Evolutionary conservation across 2,888 invertebrate genomes (phyloP).

Genomic region (Synanthedon tipuliformis): DNA sequence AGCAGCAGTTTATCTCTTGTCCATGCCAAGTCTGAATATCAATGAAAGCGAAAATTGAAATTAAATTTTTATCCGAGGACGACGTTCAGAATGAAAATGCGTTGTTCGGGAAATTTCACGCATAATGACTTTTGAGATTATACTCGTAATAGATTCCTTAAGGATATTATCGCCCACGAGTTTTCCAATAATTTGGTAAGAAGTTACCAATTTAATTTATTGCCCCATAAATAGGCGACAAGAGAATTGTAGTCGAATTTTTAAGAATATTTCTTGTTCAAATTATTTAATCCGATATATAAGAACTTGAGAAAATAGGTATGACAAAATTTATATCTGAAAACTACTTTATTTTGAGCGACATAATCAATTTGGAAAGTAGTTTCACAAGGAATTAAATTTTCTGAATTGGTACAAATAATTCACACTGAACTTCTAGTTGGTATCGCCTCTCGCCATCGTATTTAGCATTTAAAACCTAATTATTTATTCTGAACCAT

Average conservation of each 20-base stretch:
- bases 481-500: not conserved
- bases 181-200: no score
- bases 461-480: not conserved
- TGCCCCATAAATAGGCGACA: no score
- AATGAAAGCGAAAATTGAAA: conserved; percentile 8
- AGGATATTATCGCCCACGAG: no score
- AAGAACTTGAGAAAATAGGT: no score
- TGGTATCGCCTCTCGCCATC: not conserved
- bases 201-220: no score
- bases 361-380: not conserved
- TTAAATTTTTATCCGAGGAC: conserved; percentile 1
- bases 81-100: not conserved
- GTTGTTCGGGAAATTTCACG: not conserved
- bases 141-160: no score
- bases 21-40: conserved; percentile 3
- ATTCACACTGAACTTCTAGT: conserved; percentile 5
- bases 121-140: not conserved
- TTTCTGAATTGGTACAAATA: conserved; percentile 8
- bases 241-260: no score
- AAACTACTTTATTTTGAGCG: not conserved
- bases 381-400: conserved; percentile 4
- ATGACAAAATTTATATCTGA: no score
- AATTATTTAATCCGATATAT: no score
- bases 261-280: no score
- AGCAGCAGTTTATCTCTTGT: not conserved